Base-by-base conservation (phyloP, 1,140 invertebrate species). In the Saccostrea echinata region DNA sequence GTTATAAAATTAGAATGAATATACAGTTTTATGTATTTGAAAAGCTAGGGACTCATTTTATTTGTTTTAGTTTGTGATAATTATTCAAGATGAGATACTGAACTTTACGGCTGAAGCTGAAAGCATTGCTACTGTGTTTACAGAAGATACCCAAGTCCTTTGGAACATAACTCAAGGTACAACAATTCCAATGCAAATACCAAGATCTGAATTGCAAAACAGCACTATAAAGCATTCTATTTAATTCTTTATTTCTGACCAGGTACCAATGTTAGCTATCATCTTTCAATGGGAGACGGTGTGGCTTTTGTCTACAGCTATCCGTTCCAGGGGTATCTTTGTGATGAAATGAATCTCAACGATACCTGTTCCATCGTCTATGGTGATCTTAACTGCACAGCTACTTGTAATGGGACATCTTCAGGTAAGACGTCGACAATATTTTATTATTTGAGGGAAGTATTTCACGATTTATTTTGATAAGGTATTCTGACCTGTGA, bases 241-340 rank as follows among this genome's bases (percentile, higher is more conserved):
- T 24, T 1, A 0, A 12, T n/a, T 3, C 35, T 33, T 81, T 8
- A 9, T n/a, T 83, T 24, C 4, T 76, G 12, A 33, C 27, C 51
- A 91, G 90, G 90, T 61, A 91, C 87, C 51, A 89, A 91, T 87
- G 88, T 90, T 1, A 91, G 68, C 51, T 91, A 90, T 27, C 43
- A 43, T 24, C n/a, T 84, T 27, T 76, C 84, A 2, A 88, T 91
- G 88, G 90, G 90, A 18, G 88, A 91, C 68, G 87, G 86, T 1
- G 81, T 64, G 9, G 35, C 83, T 8, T 91, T 88, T 53, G 71
- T 35, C 0, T 88, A 88, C 8, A 33, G 33, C 18, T 90, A 86
- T 55, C 88, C 88, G 3, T 86, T 84, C 35, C 84, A 53, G 0
- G 51, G 68, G 4, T 43, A 24, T 27, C 80, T 85, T 12, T 86